Base-by-base conservation (phyloP, 2,888 invertebrate genomes). In the Eupithecia subfuscata region DNA sequence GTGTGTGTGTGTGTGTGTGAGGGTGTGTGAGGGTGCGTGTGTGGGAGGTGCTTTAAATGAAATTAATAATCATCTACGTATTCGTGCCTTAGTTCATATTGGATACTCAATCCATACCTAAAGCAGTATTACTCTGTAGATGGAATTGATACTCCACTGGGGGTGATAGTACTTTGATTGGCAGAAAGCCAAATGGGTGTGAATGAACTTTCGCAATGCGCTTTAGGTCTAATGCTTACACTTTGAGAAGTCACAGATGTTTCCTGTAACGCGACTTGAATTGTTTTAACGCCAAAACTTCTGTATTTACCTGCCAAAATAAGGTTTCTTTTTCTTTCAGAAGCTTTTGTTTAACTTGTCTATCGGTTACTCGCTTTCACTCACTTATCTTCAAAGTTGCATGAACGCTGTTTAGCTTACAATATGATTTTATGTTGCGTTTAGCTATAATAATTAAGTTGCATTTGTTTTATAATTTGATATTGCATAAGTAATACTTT, bases 131-230 rank as follows among this genome's bases (percentile, higher is more conserved):
- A 70, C 65, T 73, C 70, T 45, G 43, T 30, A 64, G 56, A 67
- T 72, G 74, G 67, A 69, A 77, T 73, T 72, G 77, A 77, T 77
- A 77, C 74, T 71, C 64, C 60, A 74, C 76, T 74, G 40, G 70
- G n/a, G 68, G 68, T 48, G 60, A 68, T 60, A 48, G 70, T 72
- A 70, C 63, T 75, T 77, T 80, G 80, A 81, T 79, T 80, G 80
- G 81, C 78, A 68, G 11, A 22, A n/a, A 34, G 80, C 81, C 80
- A 81, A 78, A 79, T 78, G 75, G 76, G 70, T 69, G 78, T 75
- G 75, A 77, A 75, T 73, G 77, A 77, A 72, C 75, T 75, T 75
- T 73, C 72, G 74, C 77, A 75, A 52, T 77, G 77, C 77, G 77
- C 75, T 73, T 74, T 77, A 75, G 70, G 70, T 60, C 72, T 73